Conservation (phyloP, 64 coral and sea anemone species). For the Porites australiensis region DNA sequence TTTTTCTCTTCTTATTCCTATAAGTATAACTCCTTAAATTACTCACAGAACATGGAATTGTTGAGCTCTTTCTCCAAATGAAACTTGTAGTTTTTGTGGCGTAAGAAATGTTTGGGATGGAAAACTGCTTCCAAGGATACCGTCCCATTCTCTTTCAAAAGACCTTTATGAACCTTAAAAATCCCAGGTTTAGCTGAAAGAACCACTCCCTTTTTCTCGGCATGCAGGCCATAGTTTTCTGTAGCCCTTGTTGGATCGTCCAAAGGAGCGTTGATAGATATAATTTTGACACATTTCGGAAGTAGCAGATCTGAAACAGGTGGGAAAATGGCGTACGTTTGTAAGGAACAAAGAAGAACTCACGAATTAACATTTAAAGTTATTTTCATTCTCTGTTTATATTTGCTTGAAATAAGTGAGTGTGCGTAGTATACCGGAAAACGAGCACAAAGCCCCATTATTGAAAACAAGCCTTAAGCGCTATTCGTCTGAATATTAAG, state of each 20-base stretch:
- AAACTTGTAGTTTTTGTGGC: conserved; percentile 94
- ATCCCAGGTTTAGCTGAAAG: conserved; percentile 36
- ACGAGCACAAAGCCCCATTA: too few relatives aligned
- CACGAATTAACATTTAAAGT: not conserved
- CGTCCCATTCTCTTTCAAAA: conserved; percentile 65
- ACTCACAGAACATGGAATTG: conserved; percentile 75
- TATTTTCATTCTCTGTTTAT: not conserved
- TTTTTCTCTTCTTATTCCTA: too few relatives aligned
- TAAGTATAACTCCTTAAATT: not conserved
- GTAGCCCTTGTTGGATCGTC: conserved; percentile 53
- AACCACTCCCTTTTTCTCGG: conserved; percentile 53
- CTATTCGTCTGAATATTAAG: too few relatives aligned
- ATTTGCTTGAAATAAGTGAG: too few relatives aligned
- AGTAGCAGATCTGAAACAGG: conserved; percentile 2
- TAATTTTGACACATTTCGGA: conserved; percentile 68
- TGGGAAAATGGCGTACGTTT: not conserved
- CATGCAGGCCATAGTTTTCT: conserved; percentile 69
- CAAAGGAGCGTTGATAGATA: conserved; percentile 71
- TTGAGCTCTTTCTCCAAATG: conserved; percentile 70
- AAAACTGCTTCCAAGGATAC: conserved; percentile 65
- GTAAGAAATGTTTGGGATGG: conserved; percentile 63
- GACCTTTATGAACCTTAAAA: conserved; percentile 65
- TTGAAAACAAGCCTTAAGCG: too few relatives aligned
- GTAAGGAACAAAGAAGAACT: not conserved
- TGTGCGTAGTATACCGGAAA: too few relatives aligned